Evolutionary conservation across 2,113 vertebrate species (phyloP), one percentile per base, ranked within the genome.

Genomic region (Brachyistius frenatus): DNA sequence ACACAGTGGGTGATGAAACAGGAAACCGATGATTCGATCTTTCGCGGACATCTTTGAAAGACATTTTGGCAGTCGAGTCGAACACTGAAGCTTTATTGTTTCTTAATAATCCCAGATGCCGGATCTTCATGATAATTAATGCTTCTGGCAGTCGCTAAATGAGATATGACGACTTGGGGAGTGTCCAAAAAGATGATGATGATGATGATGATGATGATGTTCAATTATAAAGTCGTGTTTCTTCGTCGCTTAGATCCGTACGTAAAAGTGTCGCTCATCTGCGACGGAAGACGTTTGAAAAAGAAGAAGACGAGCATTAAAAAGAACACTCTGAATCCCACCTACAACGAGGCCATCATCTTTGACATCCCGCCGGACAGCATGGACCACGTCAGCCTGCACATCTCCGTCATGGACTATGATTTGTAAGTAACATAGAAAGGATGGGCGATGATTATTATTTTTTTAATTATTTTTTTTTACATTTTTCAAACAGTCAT

Each of bases 241-340:
- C 35, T 36, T 69, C n/a, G 1, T 57, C 1, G 16, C 39, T 68
- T 63, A 96, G 98, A 99, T 94, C 98, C 98, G 0, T 99, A 99
- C 4, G 98, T 99, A 82, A 99, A 99, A 91, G 98, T 99, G 72
- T 99, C 98, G 63, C 95, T 99, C 83, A 96, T 99, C 37, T 99
- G 97, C 71, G 98, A 99, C 0, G 98, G 97, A 39, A 94, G 96
- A 64, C 96, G 98, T 32, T 94, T 99, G 88, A 99, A 99, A 90
- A 99, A 99, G 94, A 99, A 99, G 94, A 99, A 99, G 94, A 99
- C 98, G 0, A 99, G 97, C 89, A 99, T 98, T 41, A 99, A 99
- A 87, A 99, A 98, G 92, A 99, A 99, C 92, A 99, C 98, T 0
- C 94, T 99, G 83, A 99, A 99, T 80, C 98, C 98, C 10, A 96